Evolutionary conservation across 64 coral and sea anemone species (phyloP), one percentile per base, ranked within the genome.

Genomic region (Hydrozoanthus tunicans): DNA sequence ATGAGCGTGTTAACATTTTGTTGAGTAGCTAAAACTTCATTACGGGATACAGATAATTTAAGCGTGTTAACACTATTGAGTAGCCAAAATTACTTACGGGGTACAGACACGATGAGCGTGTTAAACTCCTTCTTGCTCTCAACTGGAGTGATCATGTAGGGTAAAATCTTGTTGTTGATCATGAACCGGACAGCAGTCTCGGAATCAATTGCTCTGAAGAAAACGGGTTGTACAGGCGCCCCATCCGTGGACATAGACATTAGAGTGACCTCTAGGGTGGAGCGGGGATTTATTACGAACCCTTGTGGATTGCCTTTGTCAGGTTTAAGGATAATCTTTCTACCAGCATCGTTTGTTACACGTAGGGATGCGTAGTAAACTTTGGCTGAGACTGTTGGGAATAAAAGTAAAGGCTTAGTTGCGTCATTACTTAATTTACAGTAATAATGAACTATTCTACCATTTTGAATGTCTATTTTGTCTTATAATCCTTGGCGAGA

Each of bases 221-320:
- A 56, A 24, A 99, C 97, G 4, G 97, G 97, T 25, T 78, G 82
- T 5, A 94, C 79, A 1, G 97, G 89, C 3, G 77, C 93, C 14
- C 90, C 92, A 26, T 96, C 97, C 12, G 97, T 99, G 5, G 94
- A 96, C 97, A 99, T 99, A 5, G 97, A 99, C 91, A 99, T 95
- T 0, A 99, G 65, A 14, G 90, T 93, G 71, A 99, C 94, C 85
- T 99, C 91, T 63, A 95, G 77, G 58, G 94, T 95, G 53, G 91
- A 91, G 73, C 90, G 62, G 3, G 97, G 92, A 20, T 82, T 91
- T 5, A 99, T 95, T 7, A 79, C 55, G 65, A 99, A 99, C 3
- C 94, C 97, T 62, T 96, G 55, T 3, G 89, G 76, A 53, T 99
- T 93, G 11, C 97, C 97, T 85, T 95, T 95, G 81, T 91, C 91